phyloP scores from a whole-genome alignment of 2,888 invertebrate species.

The Eristalis tenax region DNA sequence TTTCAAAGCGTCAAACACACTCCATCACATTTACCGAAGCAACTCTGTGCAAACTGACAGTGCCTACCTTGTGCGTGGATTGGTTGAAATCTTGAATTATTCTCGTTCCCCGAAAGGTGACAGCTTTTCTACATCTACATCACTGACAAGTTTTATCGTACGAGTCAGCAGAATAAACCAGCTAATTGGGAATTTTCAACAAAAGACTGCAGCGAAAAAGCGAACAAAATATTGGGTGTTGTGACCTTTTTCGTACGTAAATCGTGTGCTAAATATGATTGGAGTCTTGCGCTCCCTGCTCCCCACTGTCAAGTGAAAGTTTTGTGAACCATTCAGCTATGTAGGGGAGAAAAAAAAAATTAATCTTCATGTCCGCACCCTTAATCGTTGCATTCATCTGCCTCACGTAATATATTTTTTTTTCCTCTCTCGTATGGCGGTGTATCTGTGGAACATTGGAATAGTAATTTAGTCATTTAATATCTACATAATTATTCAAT shows the following conservation, averaged over 20 bases:
- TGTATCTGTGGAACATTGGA: conserved; percentile 5
- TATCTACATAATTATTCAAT: conserved; percentile 36
- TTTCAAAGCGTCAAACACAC: background rate
- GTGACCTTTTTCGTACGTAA: background rate
- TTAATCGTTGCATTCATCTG: conserved; percentile 40
- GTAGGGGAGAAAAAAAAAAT: conserved; percentile 55
- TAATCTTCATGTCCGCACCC: conserved; percentile 60
- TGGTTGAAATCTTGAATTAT: conserved; percentile 26
- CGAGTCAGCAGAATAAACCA: conserved; percentile 11
- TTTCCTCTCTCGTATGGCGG: background rate
- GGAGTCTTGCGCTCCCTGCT: background rate
- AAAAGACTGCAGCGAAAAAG: background rate
- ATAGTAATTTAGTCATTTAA: conserved; percentile 12
- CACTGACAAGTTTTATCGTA: conserved; percentile 8
- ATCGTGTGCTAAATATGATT: background rate
- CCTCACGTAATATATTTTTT: conserved; percentile 22
- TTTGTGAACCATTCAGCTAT: conserved; percentile 17
- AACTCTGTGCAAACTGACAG: conserved; percentile 30
- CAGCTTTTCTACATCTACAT: conserved; percentile 33
- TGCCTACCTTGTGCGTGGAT: conserved; percentile 31
- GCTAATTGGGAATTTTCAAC: conserved; percentile 29
- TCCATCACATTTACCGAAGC: conserved; percentile 12
- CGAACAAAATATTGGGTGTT: background rate
- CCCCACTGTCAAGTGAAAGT: conserved; percentile 26
- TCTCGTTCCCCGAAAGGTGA: conserved; percentile 31